These are phyloP conservation scores for Clarias magur DNA, from an alignment of 2,113 vertebrate genomes.

Conservation along the genomic window DNA sequence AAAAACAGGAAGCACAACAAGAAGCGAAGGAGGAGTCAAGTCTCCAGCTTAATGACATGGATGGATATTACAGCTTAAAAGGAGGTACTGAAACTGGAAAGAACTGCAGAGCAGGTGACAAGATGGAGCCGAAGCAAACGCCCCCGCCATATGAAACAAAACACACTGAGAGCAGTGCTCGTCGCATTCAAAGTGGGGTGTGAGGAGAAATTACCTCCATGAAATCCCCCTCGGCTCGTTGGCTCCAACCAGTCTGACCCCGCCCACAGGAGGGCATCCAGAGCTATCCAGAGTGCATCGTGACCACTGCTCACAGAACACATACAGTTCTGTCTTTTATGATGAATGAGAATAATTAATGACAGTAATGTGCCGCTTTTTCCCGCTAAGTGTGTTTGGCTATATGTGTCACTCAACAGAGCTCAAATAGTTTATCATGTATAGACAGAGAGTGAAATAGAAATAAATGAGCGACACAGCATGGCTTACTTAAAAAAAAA, in stretches of 20 bases:
- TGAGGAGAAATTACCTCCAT: conserved; percentile 69
- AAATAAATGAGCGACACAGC: too few relatives aligned
- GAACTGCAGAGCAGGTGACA: too few relatives aligned
- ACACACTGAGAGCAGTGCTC: not conserved
- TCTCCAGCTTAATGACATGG: not conserved
- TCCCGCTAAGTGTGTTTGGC: too few relatives aligned
- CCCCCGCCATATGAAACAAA: not conserved
- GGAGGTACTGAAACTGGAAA: not conserved
- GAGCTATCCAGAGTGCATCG: conserved; percentile 83
- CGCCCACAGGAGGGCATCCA: conserved; percentile 75
- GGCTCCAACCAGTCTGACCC: conserved; percentile 75
- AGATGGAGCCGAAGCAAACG: not conserved
- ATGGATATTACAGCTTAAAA: not conserved
- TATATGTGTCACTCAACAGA: too few relatives aligned
- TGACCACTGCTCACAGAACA: conserved; percentile 81
- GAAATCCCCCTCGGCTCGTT: conserved; percentile 73
- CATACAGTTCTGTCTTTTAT: not conserved
- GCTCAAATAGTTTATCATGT: too few relatives aligned
- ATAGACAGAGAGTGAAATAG: too few relatives aligned
- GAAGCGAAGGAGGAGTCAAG: not conserved
- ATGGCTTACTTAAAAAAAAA: too few relatives aligned
- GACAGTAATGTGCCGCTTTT: too few relatives aligned
- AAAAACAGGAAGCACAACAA: too few relatives aligned
- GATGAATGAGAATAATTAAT: too few relatives aligned
- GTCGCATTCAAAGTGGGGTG: not conserved